These are phyloP conservation scores for Schrankia costaestrigalis DNA, from an alignment of 2,888 invertebrate genomes.

Conservation along the genomic window DNA sequence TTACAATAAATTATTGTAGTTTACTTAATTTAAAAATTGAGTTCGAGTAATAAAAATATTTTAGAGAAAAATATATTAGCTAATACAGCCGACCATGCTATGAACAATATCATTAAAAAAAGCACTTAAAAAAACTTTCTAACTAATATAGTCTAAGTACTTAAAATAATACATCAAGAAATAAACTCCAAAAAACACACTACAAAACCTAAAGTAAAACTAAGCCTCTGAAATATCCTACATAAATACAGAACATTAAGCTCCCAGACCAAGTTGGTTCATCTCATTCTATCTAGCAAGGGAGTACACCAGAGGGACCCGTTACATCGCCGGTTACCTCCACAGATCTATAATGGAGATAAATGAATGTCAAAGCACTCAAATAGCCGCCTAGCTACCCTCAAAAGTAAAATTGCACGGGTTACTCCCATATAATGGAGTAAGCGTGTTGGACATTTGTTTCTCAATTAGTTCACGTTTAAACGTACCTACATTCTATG, in stretches of 20 bases:
- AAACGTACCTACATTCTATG: slow-evolving; percentile 43
- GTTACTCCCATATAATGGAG: slow-evolving; percentile 68
- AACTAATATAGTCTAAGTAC: too few relatives aligned
- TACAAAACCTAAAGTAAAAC: neutral
- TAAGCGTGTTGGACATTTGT: slow-evolving; percentile 73
- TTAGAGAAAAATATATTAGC: too few relatives aligned
- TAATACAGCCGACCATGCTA: too few relatives aligned
- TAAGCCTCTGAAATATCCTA: slow-evolving; percentile 1
- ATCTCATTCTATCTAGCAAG: slow-evolving; percentile 20
- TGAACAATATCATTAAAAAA: too few relatives aligned
- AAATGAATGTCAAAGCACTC: slow-evolving; percentile 76
- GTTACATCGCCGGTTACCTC: slow-evolving; percentile 40
- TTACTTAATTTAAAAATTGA: too few relatives aligned
- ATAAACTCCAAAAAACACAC: neutral
- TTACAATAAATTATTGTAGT: too few relatives aligned
- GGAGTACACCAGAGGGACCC: slow-evolving; percentile 54
- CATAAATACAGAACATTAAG: slow-evolving; percentile 10
- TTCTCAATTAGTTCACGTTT: slow-evolving; percentile 61
- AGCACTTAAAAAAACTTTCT: too few relatives aligned
- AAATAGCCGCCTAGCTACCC: slow-evolving; percentile 49
- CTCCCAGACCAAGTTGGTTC: slow-evolving; percentile 12
- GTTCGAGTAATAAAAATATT: too few relatives aligned
- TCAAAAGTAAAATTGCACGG: slow-evolving; percentile 67
- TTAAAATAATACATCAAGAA: neutral
- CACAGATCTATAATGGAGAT: slow-evolving; percentile 73